Percentiles rank a stretch among this genome's conserved stretches.
These are phyloP conservation scores for Fukomys damarensis DNA, from an alignment of 2,113 vertebrate species.

Conservation along the genomic window DNA sequence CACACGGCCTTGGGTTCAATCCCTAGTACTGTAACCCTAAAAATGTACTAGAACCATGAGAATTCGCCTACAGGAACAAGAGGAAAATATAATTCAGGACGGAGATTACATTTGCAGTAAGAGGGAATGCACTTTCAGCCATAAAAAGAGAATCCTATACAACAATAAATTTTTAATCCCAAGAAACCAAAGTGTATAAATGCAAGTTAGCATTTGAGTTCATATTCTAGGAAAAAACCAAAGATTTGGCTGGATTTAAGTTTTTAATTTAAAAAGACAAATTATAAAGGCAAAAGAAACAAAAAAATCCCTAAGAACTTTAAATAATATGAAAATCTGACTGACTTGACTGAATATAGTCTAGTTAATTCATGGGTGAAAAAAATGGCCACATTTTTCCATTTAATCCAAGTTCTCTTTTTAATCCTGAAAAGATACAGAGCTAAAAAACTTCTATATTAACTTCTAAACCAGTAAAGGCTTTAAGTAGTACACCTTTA, in stretches of 20 bases:
- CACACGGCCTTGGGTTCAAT: background rate
- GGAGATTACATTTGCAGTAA: background rate
- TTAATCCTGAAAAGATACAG: background rate
- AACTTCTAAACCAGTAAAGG: conserved; percentile 10
- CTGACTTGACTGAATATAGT: conserved; percentile 27
- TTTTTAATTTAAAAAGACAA: conserved; percentile 42
- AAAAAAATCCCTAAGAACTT: conserved; percentile 1
- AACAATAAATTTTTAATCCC: conserved; percentile 1
- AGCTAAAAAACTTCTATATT: background rate
- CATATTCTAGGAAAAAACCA: background rate
- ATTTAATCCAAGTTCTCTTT: background rate
- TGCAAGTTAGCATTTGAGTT: conserved; percentile 7
- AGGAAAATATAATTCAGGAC: background rate
- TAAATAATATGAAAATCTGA: background rate
- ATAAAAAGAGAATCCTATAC: background rate
- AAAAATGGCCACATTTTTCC: background rate
- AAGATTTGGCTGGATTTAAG: background rate
- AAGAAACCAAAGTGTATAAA: background rate
- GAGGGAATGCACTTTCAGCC: background rate
- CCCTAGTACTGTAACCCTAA: background rate
- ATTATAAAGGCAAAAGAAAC: background rate
- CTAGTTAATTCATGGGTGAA: background rate
- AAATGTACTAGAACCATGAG: conserved; percentile 1
- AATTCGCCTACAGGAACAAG: background rate
- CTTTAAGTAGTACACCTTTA: conserved; percentile 20